phyloP scores from a whole-genome alignment of 2,888 invertebrate genomes.

The Drosophila mercatorum region DNA sequence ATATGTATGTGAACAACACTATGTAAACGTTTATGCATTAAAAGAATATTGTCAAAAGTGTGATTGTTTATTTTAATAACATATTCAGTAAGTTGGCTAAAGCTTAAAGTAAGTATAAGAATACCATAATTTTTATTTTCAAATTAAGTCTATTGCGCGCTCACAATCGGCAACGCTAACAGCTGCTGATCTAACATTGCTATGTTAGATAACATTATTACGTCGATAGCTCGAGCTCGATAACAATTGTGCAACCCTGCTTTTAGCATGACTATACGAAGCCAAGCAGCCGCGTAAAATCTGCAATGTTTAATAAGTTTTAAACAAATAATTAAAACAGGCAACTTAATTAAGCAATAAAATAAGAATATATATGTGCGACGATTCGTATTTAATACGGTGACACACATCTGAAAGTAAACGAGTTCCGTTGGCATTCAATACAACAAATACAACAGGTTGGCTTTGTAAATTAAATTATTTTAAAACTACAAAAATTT shows the following conservation, averaged over 20 bases:
- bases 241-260: slow-evolving; percentile 15
- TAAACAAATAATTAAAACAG: not conserved
- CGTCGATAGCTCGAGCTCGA: slow-evolving; percentile 10
- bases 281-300: slow-evolving; percentile 39
- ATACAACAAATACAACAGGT: slow-evolving; percentile 27
- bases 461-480: slow-evolving; percentile 34
- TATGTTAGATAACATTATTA: slow-evolving; percentile 17
- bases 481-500: slow-evolving; percentile 2
- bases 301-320: slow-evolving; percentile 1
- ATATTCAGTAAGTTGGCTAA: not conserved
- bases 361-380: not conserved
- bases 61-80: slow-evolving; percentile 5
- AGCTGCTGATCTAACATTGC: slow-evolving; percentile 11
- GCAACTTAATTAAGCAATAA: no score
- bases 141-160: not conserved
- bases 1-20: slow-evolving; percentile 56
- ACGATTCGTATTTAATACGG: not conserved
- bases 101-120: slow-evolving; percentile 1
- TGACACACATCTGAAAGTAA: slow-evolving; percentile 11
- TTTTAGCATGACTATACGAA: not conserved
- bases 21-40: slow-evolving; percentile 58
- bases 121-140: not conserved
- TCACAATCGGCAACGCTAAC: not conserved
- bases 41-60: slow-evolving; percentile 36
- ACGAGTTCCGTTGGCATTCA: slow-evolving; percentile 39